Base-by-base conservation (phyloP, 2,797 vertebrate species). In the Helicolenus hilgendorfi region DNA sequence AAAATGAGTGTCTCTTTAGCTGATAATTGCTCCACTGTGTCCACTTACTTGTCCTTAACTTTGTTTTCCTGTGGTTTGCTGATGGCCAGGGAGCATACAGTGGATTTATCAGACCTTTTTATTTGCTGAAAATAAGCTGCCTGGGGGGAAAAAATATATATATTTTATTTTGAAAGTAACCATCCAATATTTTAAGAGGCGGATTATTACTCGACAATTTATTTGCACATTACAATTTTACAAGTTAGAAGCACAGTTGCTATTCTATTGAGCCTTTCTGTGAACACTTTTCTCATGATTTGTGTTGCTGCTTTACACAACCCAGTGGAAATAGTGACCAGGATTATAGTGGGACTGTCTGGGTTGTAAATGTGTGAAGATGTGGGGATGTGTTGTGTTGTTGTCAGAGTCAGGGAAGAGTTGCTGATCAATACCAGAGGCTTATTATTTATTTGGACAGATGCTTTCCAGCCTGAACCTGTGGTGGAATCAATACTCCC, bases 381-480 rank as follows among this genome's bases (percentile, higher is more conserved):
- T 26, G 29, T 36, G 59, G 72, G 68, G 62, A 31, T 82, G 38
- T 85, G 38, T 67, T 85, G 56, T 72, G 75, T 76, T 78, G 72
- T 83, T 11, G 13, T 81, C 56, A 63, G 31, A 69, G 62, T 67
- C 59, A 84, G 53, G 29, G 11, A 63, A 31, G 31, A 72, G 68
- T 49, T 84, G 33, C 49, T 75, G 58, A 87, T 91, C 85, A 76
- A 81, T 79, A 68, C 36, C n/a, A 60, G 11, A 60, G 7, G 38
- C n/a, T 14, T 70, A 56, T 72, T 49, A 71, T 84, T 86, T 77
- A 82, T 85, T 82, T 71, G 55, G 8, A 15, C 62, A 72, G 72
- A 70, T 72, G 65, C 69, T 76, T 79, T 79, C 29, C 14, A 49
- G 60, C 15, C 29, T 55, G 26, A 63, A 63, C 24, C 45, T 2